These are phyloP conservation scores for Charaxes varanes DNA, from an alignment of 1,140 invertebrate species.

Conservation along the genomic window DNA sequence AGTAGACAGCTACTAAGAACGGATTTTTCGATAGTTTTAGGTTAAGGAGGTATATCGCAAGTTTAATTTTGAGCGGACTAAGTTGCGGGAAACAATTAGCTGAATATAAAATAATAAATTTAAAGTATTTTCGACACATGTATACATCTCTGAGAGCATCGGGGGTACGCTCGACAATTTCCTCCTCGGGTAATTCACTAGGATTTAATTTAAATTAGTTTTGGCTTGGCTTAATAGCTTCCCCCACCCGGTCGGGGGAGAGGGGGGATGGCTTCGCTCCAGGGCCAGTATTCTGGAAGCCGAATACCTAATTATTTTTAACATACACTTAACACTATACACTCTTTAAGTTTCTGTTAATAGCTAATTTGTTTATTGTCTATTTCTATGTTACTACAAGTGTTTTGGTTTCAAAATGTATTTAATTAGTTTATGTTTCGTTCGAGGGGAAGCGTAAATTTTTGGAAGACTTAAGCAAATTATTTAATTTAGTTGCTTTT, in stretches of 20 bases:
- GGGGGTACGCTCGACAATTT: conserved; percentile 71
- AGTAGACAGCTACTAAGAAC: too few species aligned
- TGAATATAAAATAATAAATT: conserved; percentile 1
- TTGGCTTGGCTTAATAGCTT: conserved; percentile 76
- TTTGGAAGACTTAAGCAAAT: too few species aligned
- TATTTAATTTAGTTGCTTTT: too few species aligned
- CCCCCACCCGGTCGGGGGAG: conserved; percentile 34
- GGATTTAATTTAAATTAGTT: conserved; percentile 77
- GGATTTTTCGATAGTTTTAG: too few species aligned
- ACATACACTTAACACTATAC: conserved; percentile 13
- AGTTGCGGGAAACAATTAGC: too few species aligned
- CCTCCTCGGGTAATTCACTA: conserved; percentile 75
- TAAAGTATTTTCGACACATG: conserved; percentile 22
- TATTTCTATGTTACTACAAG: not conserved
- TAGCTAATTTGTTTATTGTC: not conserved
- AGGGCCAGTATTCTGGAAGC: conserved; percentile 41
- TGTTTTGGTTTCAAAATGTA: too few species aligned
- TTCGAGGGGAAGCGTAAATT: too few species aligned
- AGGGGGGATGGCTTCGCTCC: conserved; percentile 31
- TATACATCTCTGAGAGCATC: conserved; percentile 53
- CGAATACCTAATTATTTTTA: conserved; percentile 28
- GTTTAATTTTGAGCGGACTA: too few species aligned
- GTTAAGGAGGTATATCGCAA: too few species aligned
- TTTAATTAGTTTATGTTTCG: too few species aligned
- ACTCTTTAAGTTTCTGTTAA: conserved; percentile 8